A percentile compares a stretch with the other conserved stretches of the same genome.
Evolutionary conservation across 64 coral and sea anemone species (phyloP).

Genomic region (Montipora capricornis): DNA sequence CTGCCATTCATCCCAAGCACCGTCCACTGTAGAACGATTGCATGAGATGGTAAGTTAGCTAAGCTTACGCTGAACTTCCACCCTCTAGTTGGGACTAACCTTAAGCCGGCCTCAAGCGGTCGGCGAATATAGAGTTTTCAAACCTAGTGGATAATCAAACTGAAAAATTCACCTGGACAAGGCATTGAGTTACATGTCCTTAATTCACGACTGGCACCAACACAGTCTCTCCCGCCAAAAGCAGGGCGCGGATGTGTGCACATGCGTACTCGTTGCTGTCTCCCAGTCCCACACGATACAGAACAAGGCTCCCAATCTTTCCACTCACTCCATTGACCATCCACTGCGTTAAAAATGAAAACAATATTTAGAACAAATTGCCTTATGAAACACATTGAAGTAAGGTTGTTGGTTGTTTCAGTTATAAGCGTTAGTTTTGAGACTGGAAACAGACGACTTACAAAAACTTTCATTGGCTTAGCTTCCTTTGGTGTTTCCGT

Average conservation of each 20-base stretch:
- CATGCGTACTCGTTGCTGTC: slow-evolving; percentile 22
- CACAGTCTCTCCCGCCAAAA: slow-evolving; percentile 34
- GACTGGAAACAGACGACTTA: too few species aligned
- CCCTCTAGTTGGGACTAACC: too few species aligned
- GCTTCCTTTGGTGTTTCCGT: too few species aligned
- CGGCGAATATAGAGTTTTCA: neutral
- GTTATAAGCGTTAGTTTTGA: neutral
- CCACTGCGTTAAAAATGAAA: neutral
- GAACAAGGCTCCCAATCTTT: slow-evolving; percentile 28
- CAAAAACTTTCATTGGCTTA: too few species aligned
- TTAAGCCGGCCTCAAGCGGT: too few species aligned
- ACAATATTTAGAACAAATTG: neutral
- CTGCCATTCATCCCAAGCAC: slow-evolving; percentile 33
- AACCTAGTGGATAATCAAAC: neutral
- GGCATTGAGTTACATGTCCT: neutral
- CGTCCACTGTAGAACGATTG: slow-evolving; percentile 30
- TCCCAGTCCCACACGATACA: slow-evolving; percentile 25
- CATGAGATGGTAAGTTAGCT: neutral
- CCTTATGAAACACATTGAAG: neutral
- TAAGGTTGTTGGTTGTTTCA: neutral
- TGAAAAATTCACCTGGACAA: slow-evolving; percentile 28
- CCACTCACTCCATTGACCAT: slow-evolving; percentile 48
- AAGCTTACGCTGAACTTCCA: too few species aligned
- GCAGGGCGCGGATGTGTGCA: slow-evolving; percentile 39
- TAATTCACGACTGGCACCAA: neutral